These are phyloP conservation scores for Leptothorax acervorum DNA, from an alignment of 2,888 invertebrate species.

Conservation along the genomic window DNA sequence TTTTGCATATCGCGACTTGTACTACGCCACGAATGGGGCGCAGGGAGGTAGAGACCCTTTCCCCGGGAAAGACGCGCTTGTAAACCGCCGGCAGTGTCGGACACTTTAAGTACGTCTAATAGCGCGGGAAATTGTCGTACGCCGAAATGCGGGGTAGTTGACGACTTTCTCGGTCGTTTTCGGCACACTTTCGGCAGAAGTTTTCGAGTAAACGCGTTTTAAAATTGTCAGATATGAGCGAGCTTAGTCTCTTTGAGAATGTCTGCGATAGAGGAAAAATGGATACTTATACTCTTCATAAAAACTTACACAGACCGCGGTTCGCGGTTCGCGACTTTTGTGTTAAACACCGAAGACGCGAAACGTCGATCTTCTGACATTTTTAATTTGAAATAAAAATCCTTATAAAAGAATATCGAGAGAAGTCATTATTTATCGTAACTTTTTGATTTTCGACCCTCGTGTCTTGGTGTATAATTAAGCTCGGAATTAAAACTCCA, in stretches of 20 bases:
- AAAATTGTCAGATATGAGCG: conserved; percentile 19
- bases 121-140: conserved; percentile 60
- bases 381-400: neutral
- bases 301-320: neutral
- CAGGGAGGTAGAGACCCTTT: neutral
- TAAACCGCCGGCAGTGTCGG: conserved; percentile 58
- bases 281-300: neutral
- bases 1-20: conserved; percentile 70
- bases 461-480: neutral
- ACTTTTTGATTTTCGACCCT: neutral
- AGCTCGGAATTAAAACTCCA: conserved; percentile 15
- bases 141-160: neutral
- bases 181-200: neutral
- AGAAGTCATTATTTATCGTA: no score
- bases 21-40: neutral
- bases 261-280: neutral
- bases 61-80: conserved; percentile 52
- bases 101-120: conserved; percentile 57
- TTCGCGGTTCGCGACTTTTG: neutral
- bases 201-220: conserved; percentile 14
- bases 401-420: neutral
- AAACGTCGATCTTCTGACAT: no score
- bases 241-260: no score
- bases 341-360: neutral
- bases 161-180: neutral